Conservation (phyloP, 2,797 vertebrate species). For the Manis javanica region DNA sequence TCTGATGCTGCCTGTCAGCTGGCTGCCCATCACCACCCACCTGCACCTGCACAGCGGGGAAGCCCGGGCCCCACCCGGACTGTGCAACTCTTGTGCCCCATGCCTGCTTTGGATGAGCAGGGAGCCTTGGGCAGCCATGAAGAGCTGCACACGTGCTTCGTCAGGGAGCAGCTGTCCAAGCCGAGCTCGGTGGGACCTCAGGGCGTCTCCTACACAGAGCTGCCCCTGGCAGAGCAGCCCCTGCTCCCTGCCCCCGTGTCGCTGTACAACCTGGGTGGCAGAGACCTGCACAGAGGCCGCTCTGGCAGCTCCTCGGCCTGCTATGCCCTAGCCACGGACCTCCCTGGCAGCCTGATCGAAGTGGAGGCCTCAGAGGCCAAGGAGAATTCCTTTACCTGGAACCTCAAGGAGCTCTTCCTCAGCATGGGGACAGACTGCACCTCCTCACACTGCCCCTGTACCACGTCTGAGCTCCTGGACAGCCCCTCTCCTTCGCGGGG, state of each 20-base stretch:
- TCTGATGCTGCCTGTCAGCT: accelerated
- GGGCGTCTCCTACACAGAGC: constrained; percentile 84
- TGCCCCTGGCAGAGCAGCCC: background rate
- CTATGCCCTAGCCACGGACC: constrained; percentile 52
- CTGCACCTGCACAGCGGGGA: accelerated
- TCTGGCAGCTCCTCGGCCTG: constrained; percentile 48
- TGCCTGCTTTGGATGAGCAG: constrained; percentile 74
- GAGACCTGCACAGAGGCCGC: background rate
- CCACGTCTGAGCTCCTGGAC: constrained; percentile 82
- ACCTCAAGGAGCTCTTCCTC: constrained; percentile 85
- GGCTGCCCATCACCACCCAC: no score
- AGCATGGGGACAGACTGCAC: constrained; percentile 77
- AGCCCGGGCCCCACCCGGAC: background rate
- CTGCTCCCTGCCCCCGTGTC: background rate
- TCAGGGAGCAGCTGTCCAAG: constrained; percentile 58
- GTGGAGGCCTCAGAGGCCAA: background rate
- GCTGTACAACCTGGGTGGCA: background rate
- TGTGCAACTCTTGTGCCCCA: constrained; percentile 60
- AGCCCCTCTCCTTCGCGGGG: constrained; percentile 77
- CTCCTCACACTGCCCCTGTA: constrained; percentile 67
- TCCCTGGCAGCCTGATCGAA: background rate
- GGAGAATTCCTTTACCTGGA: constrained; percentile 62
- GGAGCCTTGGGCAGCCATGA: constrained; percentile 31
- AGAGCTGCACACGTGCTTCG: background rate
- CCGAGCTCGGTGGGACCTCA: background rate